Evolutionary conservation across 2,113 vertebrate species (phyloP).

Genomic region (Nymphicus hollandicus): DNA sequence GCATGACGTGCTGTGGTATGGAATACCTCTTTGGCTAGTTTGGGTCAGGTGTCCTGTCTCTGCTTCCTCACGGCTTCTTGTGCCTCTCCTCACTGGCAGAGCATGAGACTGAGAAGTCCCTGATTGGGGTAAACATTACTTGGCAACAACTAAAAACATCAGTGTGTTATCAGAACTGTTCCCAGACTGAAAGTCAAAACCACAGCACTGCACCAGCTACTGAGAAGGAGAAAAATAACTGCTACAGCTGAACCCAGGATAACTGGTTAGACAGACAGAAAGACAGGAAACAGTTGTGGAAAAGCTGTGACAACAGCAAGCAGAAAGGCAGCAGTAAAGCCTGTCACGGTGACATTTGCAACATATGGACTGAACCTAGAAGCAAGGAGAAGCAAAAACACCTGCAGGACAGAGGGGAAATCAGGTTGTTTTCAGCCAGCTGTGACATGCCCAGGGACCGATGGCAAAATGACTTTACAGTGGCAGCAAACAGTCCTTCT

Average conservation of each 20-base stretch:
- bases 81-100: not conserved
- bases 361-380: not conserved
- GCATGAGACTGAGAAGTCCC: not conserved
- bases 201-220: not conserved
- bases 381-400: not conserved
- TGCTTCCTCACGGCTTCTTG: not conserved
- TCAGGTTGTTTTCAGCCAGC: not conserved
- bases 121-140: not conserved
- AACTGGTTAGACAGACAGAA: not conserved
- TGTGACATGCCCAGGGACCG: fast-evolving
- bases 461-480: not conserved
- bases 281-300: not conserved
- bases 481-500: not conserved
- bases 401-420: not conserved
- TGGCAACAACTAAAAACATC: not conserved
- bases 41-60: not conserved
- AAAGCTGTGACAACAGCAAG: not conserved
- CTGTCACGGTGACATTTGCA: not conserved
- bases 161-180: not conserved
- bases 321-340: not conserved
- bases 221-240: not conserved
- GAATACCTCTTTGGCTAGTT: not conserved
- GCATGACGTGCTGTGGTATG: not conserved
- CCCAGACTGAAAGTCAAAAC: not conserved
- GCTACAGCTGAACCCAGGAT: not conserved